Percentiles rank a stretch among this genome's conserved stretches.
These are phyloP conservation scores for Amphimedon queenslandica DNA, from an alignment of 37 sponge, comb jelly and placozoan species.

Conservation along the genomic window DNA sequence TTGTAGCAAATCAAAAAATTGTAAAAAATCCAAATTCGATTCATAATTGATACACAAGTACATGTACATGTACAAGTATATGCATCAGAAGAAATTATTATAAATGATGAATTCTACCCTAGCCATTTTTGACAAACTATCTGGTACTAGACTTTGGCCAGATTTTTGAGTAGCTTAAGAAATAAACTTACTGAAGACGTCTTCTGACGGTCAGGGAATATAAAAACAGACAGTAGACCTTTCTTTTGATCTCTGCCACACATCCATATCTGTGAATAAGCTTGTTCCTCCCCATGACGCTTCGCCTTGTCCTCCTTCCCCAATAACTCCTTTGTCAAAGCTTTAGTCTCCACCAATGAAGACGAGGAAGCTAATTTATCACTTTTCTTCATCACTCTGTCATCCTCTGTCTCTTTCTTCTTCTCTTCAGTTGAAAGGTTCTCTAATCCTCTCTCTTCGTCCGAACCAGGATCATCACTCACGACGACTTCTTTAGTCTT, in stretches of 20 bases:
- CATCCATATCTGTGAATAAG: conserved; percentile 67
- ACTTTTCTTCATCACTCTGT: background rate
- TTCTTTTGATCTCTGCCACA: conserved; percentile 74
- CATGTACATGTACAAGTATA: too few species aligned
- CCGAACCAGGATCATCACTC: background rate
- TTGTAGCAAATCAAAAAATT: too few species aligned
- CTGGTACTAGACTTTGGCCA: too few species aligned
- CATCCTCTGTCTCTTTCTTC: background rate
- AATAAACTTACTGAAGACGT: conserved; percentile 49
- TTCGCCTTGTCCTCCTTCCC: background rate
- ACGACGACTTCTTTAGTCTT: background rate
- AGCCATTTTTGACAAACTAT: too few species aligned
- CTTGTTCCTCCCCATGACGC: background rate
- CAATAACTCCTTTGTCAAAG: background rate
- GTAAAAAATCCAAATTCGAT: too few species aligned
- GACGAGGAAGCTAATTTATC: background rate
- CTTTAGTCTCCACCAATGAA: background rate
- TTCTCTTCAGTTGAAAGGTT: background rate
- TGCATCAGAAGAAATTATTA: too few species aligned
- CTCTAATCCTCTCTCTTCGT: background rate
- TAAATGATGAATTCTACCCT: too few species aligned
- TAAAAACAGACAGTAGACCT: conserved; percentile 58
- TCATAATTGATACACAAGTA: too few species aligned
- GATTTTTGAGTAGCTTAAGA: too few species aligned
- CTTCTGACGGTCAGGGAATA: conserved; percentile 42